These are phyloP conservation scores for Lasioglossum calceatum DNA, from an alignment of 2,888 invertebrate genomes.

Conservation along the genomic window DNA sequence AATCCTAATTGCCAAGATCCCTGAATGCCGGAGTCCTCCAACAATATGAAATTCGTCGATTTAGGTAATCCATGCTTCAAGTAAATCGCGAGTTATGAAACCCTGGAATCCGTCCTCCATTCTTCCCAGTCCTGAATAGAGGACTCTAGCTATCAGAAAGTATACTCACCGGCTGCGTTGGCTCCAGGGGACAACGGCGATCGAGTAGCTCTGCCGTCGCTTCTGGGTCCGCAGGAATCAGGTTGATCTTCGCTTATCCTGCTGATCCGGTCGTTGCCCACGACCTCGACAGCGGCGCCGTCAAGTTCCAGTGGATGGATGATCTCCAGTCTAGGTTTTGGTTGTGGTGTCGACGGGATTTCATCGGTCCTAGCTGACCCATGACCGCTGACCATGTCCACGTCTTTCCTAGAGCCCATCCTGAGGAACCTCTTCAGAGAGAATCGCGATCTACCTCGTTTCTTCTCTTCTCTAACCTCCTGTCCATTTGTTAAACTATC, in stretches of 20 bases:
- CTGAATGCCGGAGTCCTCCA: neutral
- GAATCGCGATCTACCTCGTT: constrained; percentile 90
- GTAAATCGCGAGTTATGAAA: neutral
- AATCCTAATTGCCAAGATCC: neutral
- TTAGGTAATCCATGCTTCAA: neutral
- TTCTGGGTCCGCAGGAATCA: constrained; percentile 70
- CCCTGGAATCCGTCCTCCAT: neutral
- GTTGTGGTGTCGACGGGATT: constrained; percentile 86
- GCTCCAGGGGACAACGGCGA: constrained; percentile 63
- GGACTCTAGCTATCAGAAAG: constrained; percentile 12
- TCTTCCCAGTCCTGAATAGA: neutral
- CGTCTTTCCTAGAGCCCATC: constrained; percentile 91
- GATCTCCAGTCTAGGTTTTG: constrained; percentile 92
- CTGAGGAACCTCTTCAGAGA: constrained; percentile 93
- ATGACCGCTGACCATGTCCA: constrained; percentile 85
- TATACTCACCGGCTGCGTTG: constrained; percentile 72
- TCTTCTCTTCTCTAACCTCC: constrained; percentile 85
- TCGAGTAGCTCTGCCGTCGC: constrained; percentile 55
- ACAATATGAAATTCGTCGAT: neutral
- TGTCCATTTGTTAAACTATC: constrained; percentile 87
- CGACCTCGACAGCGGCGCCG: constrained; percentile 92
- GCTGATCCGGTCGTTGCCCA: constrained; percentile 85
- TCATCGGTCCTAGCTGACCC: constrained; percentile 86
- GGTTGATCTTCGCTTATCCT: constrained; percentile 82
- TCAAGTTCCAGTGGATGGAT: constrained; percentile 95